phyloP scores from a whole-genome alignment of 2,888 invertebrate genomes.

The Chymomyza procnemis region DNA sequence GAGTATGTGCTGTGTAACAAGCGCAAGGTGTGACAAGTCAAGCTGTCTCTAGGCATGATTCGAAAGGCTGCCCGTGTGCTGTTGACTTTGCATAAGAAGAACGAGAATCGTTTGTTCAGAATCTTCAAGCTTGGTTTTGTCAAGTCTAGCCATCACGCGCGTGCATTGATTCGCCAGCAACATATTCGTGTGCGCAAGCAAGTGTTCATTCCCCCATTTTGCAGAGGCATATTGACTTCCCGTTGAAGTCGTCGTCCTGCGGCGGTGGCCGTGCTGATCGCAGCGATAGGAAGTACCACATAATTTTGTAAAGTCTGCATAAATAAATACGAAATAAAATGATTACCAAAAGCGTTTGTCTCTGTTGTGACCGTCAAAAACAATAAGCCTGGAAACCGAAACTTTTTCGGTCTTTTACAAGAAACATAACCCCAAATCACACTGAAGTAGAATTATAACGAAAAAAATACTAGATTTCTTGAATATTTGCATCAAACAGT shows the following conservation, averaged over 20 bases:
- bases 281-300: conserved; percentile 98
- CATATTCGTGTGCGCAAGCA: conserved; percentile 99
- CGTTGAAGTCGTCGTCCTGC: conserved; percentile 98
- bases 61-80: conserved; percentile 99
- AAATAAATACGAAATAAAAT: conserved; percentile 4
- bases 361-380: too few species aligned
- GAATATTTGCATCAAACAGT: too few species aligned
- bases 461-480: too few species aligned
- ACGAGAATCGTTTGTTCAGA: conserved; percentile 96
- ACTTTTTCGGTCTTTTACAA: too few species aligned
- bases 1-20: conserved; percentile 99
- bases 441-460: too few species aligned
- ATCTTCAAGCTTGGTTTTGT: conserved; percentile 99
- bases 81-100: conserved; percentile 98
- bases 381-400: too few species aligned
- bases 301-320: background rate
- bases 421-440: too few species aligned
- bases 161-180: conserved; percentile 98
- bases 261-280: conserved; percentile 99
- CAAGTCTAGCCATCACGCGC: conserved; percentile 99
- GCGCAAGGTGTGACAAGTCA: conserved; percentile 99
- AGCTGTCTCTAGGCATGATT: conserved; percentile 98
- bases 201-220: conserved; percentile 98
- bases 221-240: conserved; percentile 98
- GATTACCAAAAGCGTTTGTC: too few species aligned